phyloP scores from a whole-genome alignment of 2,113 vertebrate species.

The Ceratotherium simum region DNA sequence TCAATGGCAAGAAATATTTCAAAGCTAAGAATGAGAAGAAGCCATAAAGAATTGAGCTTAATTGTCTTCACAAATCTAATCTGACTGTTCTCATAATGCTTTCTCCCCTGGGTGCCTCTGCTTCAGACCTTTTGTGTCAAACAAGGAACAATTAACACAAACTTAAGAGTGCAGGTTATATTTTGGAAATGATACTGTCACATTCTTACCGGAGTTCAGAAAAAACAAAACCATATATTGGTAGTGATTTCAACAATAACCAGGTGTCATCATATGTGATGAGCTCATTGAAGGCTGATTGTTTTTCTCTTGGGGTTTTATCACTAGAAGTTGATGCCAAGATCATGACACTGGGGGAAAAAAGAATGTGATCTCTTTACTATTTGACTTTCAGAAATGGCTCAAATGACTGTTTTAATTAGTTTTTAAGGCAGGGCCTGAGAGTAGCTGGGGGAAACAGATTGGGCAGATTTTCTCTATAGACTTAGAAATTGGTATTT shows the following conservation, averaged over 20 bases:
- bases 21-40: conserved; percentile 67
- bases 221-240: conserved; percentile 49
- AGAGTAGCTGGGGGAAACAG: not conserved
- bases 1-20: conserved; percentile 69
- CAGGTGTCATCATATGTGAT: conserved; percentile 58
- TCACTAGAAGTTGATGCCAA: conserved; percentile 11
- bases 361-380: conserved; percentile 38
- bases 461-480: not conserved
- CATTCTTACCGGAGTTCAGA: conserved; percentile 54
- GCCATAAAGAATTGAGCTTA: conserved; percentile 78
- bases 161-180: conserved; percentile 49
- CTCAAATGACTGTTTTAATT: conserved; percentile 50
- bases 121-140: conserved; percentile 71
- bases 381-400: conserved; percentile 34
- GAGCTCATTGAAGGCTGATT: conserved; percentile 51
- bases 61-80: conserved; percentile 81
- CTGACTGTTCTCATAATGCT: conserved; percentile 81
- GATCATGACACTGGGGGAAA: not conserved
- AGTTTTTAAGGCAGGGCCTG: not conserved
- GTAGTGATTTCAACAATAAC: conserved; percentile 59
- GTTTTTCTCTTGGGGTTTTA: conserved; percentile 51
- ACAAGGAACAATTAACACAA: conserved; percentile 70
- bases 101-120: conserved; percentile 70
- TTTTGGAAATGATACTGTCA: conserved; percentile 63
- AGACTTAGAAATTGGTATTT: not conserved